These are phyloP conservation scores for Calosoma granatense DNA, from an alignment of 1,140 invertebrate species.

Conservation along the genomic window DNA sequence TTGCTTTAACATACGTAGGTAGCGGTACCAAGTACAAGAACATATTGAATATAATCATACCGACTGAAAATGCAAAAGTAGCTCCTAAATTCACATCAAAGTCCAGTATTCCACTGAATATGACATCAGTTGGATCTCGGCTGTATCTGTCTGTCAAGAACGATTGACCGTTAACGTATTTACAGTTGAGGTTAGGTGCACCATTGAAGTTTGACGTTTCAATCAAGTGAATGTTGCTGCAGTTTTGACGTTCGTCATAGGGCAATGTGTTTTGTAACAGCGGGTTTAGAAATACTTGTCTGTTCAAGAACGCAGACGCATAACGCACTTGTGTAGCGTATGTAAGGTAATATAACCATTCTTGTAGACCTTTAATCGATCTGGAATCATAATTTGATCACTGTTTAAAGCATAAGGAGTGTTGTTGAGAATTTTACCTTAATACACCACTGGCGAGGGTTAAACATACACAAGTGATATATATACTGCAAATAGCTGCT, in stretches of 20 bases:
- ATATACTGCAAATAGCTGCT: slow-evolving; percentile 64
- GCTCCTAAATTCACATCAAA: slow-evolving; percentile 67
- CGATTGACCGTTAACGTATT: slow-evolving; percentile 60
- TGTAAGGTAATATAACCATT: slow-evolving; percentile 70
- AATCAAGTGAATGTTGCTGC: slow-evolving; percentile 39
- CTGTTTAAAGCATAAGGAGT: not conserved
- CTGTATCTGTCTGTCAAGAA: slow-evolving; percentile 66
- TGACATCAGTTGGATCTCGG: slow-evolving; percentile 47
- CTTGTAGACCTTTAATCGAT: slow-evolving; percentile 59
- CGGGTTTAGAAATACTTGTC: slow-evolving; percentile 52
- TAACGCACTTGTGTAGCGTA: slow-evolving; percentile 69
- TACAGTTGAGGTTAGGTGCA: slow-evolving; percentile 46
- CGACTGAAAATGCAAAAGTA: slow-evolving; percentile 72
- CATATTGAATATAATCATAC: slow-evolving; percentile 71
- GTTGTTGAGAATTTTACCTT: slow-evolving; percentile 40
- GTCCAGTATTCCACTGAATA: slow-evolving; percentile 51
- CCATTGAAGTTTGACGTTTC: slow-evolving; percentile 36
- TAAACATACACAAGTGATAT: slow-evolving; percentile 61
- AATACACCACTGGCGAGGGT: slow-evolving; percentile 69
- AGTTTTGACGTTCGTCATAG: slow-evolving; percentile 40
- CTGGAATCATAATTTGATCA: slow-evolving; percentile 30
- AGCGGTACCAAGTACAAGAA: slow-evolving; percentile 76
- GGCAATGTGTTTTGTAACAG: slow-evolving; percentile 38
- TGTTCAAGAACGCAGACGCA: slow-evolving; percentile 57
- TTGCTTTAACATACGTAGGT: slow-evolving; percentile 75